Evolutionary conservation across 2,797 vertebrate species (phyloP), one percentile per base, ranked within the genome.

Genomic region (Chiroxiphia lanceolata): DNA sequence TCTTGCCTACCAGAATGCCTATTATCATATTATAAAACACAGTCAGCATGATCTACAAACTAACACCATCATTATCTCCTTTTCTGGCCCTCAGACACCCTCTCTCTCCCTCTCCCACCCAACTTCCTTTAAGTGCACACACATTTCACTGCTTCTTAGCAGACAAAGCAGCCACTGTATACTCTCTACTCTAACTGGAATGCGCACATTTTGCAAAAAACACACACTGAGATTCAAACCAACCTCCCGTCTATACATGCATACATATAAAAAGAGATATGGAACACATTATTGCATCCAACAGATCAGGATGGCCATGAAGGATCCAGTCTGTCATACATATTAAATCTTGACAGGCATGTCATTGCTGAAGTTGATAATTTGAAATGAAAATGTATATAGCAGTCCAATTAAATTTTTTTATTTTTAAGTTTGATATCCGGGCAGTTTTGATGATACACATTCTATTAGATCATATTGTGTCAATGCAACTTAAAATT

Each of bases 371-470:
- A 80, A 89, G 40, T 87, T 6, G 21, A 40, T 38, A 33, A 75
- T 56, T 92, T 65, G n/a, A 76, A 89, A 63, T 70, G 5, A 40
- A 93, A 89, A 75, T 16, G 8, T 31, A 65, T 54, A 36, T 10
- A 70, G 38, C n/a, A 76, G 48, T 63, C 50, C 45, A 81, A n/a
- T n/a, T 8, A 3, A 5, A 8, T 31, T 69, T 40, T 61, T 69
- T 70, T 36, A 9, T 29, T 51, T 51, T n/a, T 19, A 86, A 78
- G 83, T 86, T 92, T 94, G n/a, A 31, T 94, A 80, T 88, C 86
- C 59, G 38, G 56, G 70, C 81, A 91, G 72, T 94, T 94, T 90
- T 90, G 70, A 47, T 67, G 77, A 72, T 80, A 81, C 48, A 74
- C 9, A 60, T 63, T 83, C 34, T 72, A 42, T 74, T 56, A 67